phyloP scores from a whole-genome alignment of 2,113 vertebrate species.

The Stercorarius parasiticus region DNA sequence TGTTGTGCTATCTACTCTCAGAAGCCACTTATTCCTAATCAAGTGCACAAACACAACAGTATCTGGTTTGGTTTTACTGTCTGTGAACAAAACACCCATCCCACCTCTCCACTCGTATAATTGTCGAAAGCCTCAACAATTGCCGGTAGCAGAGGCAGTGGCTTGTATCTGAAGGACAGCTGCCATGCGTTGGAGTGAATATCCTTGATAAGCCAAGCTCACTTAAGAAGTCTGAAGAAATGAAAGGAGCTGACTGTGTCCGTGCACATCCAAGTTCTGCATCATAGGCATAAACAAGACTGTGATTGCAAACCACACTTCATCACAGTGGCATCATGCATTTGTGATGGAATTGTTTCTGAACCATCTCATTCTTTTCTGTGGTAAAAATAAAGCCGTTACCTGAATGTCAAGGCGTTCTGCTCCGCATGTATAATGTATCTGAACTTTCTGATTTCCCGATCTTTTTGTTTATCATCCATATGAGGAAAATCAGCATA shows the following conservation, averaged over 20 bases:
- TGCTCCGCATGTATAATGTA: conserved; percentile 95
- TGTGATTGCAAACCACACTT: neutral
- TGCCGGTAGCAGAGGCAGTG: neutral
- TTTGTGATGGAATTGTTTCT: neutral
- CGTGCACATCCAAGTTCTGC: neutral
- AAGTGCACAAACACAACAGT: neutral
- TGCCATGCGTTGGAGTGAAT: neutral
- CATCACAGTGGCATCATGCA: neutral
- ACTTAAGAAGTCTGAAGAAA: neutral
- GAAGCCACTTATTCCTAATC: neutral
- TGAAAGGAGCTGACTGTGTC: neutral
- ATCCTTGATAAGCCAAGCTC: neutral
- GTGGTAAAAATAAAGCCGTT: neutral
- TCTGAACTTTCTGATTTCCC: conserved; percentile 90
- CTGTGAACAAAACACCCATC: neutral
- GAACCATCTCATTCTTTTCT: neutral
- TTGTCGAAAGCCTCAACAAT: neutral
- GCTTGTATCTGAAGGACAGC: neutral
- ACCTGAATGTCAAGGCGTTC: conserved; percentile 97
- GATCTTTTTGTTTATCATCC: conserved; percentile 90
- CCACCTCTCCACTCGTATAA: neutral
- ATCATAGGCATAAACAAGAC: neutral
- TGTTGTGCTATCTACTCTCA: neutral
- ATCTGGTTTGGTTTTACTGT: neutral
- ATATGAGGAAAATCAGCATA: conserved; percentile 94